Conservation (phyloP, 2,113 vertebrate genomes). For the Pedetes capensis region DNA sequence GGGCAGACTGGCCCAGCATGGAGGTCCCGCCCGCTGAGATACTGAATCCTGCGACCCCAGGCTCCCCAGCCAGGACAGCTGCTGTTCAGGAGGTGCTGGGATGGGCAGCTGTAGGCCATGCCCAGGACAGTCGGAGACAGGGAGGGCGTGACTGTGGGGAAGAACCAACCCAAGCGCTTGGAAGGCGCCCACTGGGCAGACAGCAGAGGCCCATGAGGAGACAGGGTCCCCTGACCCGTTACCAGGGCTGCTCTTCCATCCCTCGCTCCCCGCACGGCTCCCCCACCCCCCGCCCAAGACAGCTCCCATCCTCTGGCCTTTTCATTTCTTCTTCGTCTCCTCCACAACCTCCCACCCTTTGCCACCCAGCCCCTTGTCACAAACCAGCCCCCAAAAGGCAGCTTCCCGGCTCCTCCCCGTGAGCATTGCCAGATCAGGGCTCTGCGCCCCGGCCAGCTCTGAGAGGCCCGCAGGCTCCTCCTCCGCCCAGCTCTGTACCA, state of each 20-base stretch:
- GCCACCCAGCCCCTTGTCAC: neutral
- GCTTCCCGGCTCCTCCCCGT: neutral
- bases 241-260: neutral
- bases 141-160: too few species aligned
- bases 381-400: neutral
- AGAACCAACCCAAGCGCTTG: too few species aligned
- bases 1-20: neutral
- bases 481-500: neutral
- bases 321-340: neutral
- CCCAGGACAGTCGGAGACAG: neutral
- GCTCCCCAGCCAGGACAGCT: neutral
- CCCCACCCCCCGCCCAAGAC: too few species aligned
- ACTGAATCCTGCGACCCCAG: neutral
- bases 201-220: neutral
- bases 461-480: neutral
- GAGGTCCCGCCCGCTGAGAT: neutral
- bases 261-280: too few species aligned
- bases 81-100: neutral
- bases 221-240: accelerated
- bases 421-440: neutral
- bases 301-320: neutral
- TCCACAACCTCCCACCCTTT: neutral
- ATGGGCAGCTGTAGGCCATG: neutral
- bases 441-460: accelerated
- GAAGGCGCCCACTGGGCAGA: neutral